These are phyloP conservation scores for Mormyrus lacerda DNA, from an alignment of 2,113 vertebrate species.

Conservation along the genomic window DNA sequence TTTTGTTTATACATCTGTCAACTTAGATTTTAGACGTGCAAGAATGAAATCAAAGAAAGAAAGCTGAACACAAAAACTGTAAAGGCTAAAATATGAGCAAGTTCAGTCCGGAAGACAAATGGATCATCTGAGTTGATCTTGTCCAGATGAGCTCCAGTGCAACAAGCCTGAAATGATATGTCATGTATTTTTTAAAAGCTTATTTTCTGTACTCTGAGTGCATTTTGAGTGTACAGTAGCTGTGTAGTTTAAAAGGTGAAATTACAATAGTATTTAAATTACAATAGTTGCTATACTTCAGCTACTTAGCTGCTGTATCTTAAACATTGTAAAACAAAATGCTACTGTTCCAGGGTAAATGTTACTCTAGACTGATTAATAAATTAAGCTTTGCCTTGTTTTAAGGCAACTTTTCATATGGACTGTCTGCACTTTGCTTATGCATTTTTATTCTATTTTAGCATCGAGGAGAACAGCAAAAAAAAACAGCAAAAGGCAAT, in stretches of 20 bases:
- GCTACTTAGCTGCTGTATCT: not conserved
- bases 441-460: not conserved
- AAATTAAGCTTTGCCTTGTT: not conserved
- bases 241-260: not conserved
- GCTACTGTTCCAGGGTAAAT: not conserved
- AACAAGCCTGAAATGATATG: not conserved
- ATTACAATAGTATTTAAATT: not conserved
- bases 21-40: not conserved
- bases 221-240: not conserved
- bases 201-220: not conserved
- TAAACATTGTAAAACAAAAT: not conserved
- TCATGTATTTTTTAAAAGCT: not conserved
- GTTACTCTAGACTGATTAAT: not conserved
- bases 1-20: not conserved
- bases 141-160: not conserved
- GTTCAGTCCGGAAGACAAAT: not conserved
- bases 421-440: not conserved
- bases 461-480: not conserved
- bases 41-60: not conserved
- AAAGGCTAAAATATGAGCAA: not conserved
- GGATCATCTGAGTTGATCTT: not conserved
- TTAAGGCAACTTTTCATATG: not conserved
- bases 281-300: not conserved
- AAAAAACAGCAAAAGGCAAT: not conserved
- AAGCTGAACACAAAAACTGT: not conserved